These are phyloP conservation scores for Pyralis farinalis DNA, from an alignment of 2,888 invertebrate genomes.

Conservation along the genomic window DNA sequence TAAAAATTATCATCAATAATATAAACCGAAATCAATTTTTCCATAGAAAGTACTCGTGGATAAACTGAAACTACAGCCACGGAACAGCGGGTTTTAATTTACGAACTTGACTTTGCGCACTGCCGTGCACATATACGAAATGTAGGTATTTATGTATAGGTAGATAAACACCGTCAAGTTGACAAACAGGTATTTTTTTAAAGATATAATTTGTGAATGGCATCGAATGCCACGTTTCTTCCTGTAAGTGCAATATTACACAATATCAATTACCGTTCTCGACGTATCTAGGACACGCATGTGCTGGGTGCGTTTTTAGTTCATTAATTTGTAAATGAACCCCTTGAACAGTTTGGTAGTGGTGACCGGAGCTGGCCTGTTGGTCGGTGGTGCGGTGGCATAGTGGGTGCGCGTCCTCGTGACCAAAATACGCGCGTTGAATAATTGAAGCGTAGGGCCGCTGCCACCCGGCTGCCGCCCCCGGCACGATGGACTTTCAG, in stretches of 20 bases:
- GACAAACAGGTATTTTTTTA: no score
- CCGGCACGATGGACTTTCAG: slow-evolving; percentile 36
- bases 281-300: slow-evolving; percentile 23
- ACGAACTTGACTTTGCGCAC: no score
- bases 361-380: slow-evolving; percentile 19
- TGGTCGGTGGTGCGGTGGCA: slow-evolving; percentile 30
- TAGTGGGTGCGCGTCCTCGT: slow-evolving; percentile 53
- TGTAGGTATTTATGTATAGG: no score
- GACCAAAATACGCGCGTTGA: slow-evolving; percentile 73
- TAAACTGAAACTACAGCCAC: no score
- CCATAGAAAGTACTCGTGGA: no score
- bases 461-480: slow-evolving; percentile 32
- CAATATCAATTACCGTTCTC: no score
- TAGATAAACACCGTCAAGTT: no score
- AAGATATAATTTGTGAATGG: no score
- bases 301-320: slow-evolving; percentile 31
- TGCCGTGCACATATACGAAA: no score
- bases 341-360: slow-evolving; percentile 41
- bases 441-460: slow-evolving; percentile 59
- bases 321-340: slow-evolving; percentile 54
- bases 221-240: background rate
- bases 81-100: no score
- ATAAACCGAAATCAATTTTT: no score
- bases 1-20: no score
- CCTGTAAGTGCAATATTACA: background rate